Evolutionary conservation across 1,140 invertebrate species (phyloP).

Genomic region (Nephotettix cincticeps): DNA sequence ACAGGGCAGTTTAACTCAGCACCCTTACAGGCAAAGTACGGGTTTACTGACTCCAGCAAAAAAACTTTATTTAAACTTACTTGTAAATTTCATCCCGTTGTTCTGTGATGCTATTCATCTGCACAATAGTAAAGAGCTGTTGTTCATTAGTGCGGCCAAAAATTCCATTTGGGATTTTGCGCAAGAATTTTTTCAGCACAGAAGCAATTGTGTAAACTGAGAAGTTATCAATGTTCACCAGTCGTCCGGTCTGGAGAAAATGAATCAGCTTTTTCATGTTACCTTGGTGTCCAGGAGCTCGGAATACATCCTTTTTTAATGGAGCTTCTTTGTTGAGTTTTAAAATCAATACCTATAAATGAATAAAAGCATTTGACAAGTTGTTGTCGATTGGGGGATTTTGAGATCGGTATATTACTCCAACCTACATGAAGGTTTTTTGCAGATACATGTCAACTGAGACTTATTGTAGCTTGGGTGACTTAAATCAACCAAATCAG

Average conservation of each 20-base stretch:
- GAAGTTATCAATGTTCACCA: constrained; percentile 97
- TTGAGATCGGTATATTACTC: constrained; percentile 21
- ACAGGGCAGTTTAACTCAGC: too few relatives aligned
- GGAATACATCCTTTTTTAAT: constrained; percentile 88
- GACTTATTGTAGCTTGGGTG: too few relatives aligned
- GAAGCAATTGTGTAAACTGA: constrained; percentile 98
- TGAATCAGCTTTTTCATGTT: constrained; percentile 97
- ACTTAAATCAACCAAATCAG: too few relatives aligned
- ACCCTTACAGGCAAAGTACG: too few relatives aligned
- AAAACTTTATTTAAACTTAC: constrained; percentile 53
- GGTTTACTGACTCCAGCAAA: too few relatives aligned
- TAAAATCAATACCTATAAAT: constrained; percentile 77
- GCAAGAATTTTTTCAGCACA: constrained; percentile 96
- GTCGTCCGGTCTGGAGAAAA: constrained; percentile 88
- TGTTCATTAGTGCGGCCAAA: constrained; percentile 90
- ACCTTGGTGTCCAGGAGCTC: constrained; percentile 90
- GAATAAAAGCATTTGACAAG: constrained; percentile 29
- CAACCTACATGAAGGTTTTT: too few relatives aligned
- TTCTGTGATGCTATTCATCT: constrained; percentile 71
- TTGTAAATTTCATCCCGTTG: constrained; percentile 90
- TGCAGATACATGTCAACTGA: too few relatives aligned
- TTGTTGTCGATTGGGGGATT: neutral
- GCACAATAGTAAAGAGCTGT: constrained; percentile 84
- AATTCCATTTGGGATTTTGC: constrained; percentile 95
- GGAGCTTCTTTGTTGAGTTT: constrained; percentile 95